These are phyloP conservation scores for Muschampia plurimacula DNA, from an alignment of 2,888 invertebrate species.

Conservation along the genomic window DNA sequence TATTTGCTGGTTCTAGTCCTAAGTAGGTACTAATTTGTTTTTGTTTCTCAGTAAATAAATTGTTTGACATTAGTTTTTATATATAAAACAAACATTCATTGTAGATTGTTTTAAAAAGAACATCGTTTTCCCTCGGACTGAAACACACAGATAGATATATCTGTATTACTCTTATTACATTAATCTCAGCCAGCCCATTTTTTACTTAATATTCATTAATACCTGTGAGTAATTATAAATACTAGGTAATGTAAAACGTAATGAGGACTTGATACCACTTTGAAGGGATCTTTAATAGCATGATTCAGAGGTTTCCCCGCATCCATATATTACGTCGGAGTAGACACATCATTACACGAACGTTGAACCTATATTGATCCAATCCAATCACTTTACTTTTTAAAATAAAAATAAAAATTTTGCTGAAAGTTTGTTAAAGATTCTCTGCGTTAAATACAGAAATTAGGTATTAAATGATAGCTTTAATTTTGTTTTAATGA, in stretches of 20 bases:
- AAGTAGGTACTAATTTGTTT: too few species aligned
- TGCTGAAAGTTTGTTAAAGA: background rate
- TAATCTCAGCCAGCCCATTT: background rate
- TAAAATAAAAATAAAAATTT: background rate
- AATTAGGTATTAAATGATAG: background rate
- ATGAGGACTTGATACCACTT: conserved; percentile 3
- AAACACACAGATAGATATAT: too few species aligned
- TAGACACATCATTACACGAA: conserved; percentile 25
- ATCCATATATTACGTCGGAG: conserved; percentile 21
- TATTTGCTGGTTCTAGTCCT: too few species aligned
- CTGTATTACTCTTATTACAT: too few species aligned
- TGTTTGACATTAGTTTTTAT: too few species aligned
- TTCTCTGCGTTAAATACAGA: background rate
- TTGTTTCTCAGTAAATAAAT: too few species aligned
- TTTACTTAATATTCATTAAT: background rate
- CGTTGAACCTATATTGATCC: conserved; percentile 28
- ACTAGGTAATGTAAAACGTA: conserved; percentile 1
- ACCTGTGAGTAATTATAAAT: background rate
- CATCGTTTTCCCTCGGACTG: too few species aligned
- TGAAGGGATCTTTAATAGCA: conserved; percentile 18
- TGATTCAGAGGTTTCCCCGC: conserved; percentile 24
- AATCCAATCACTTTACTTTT: conserved; percentile 23
- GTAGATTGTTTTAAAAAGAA: too few species aligned
- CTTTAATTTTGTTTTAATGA: too few species aligned
- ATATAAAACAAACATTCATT: too few species aligned